These are phyloP conservation scores for Cisticola juncidis DNA, from an alignment of 2,113 vertebrate species.

Conservation along the genomic window DNA sequence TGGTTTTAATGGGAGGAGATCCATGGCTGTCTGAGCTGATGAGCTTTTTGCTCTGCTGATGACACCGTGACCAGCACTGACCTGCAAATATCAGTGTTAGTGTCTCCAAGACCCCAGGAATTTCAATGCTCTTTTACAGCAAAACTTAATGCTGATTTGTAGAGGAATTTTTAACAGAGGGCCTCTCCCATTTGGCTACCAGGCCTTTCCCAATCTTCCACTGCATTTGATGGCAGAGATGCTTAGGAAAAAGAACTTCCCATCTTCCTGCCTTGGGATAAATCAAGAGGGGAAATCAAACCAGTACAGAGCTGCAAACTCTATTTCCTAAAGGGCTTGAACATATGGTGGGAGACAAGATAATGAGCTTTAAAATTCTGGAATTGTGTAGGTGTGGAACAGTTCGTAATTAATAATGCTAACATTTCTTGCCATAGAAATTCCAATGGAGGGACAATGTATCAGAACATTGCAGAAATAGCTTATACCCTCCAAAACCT, in stretches of 20 bases:
- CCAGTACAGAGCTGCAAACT: neutral
- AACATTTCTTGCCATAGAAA: neutral
- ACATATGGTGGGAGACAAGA: neutral
- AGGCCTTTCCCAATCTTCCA: neutral
- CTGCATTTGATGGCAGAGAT: neutral
- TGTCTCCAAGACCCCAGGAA: neutral
- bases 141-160: neutral
- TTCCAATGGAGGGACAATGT: neutral
- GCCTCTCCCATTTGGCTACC: neutral
- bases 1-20: neutral
- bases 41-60: neutral
- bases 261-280: neutral
- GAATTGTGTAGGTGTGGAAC: neutral
- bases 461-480: neutral
- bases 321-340: neutral
- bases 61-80: neutral
- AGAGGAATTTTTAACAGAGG: neutral
- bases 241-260: neutral
- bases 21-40: neutral
- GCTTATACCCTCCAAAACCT: neutral
- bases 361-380: neutral
- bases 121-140: neutral
- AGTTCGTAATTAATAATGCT: neutral
- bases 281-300: neutral
- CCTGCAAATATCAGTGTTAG: neutral